Percentiles rank a stretch among this genome's conserved stretches.
These are phyloP conservation scores for Trichomycterus rosablanca DNA, from an alignment of 2,113 vertebrate species.

Conservation along the genomic window DNA sequence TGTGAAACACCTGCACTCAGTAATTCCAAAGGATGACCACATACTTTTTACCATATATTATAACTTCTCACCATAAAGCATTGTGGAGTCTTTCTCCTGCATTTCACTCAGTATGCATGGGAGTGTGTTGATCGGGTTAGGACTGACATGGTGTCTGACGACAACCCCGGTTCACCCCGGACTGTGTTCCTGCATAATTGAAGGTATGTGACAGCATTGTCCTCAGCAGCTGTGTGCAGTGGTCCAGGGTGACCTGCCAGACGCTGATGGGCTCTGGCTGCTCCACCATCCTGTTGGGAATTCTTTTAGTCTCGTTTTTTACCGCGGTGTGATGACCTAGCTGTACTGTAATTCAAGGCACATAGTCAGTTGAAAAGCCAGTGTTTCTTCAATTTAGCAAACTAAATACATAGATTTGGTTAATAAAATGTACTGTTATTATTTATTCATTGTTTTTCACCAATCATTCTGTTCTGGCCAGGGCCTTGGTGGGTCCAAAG, in stretches of 20 bases:
- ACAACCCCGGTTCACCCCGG: slow-evolving; percentile 10
- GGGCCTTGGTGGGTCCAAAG: too few species aligned
- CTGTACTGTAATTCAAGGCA: slow-evolving; percentile 39
- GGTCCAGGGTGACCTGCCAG: slow-evolving; percentile 10
- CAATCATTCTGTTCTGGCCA: too few species aligned
- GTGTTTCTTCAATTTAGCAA: not conserved
- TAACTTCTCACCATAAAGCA: too few species aligned
- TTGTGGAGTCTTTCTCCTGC: not conserved
- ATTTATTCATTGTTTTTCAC: too few species aligned
- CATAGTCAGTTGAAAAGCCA: not conserved
- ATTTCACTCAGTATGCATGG: slow-evolving; percentile 21
- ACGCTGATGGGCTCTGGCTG: slow-evolving; percentile 1
- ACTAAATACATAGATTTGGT: not conserved
- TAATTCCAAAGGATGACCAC: too few species aligned
- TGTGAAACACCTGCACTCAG: too few species aligned
- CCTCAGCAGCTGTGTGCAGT: not conserved
- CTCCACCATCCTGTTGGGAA: too few species aligned
- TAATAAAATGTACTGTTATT: not conserved
- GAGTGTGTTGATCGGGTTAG: not conserved
- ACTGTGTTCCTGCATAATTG: slow-evolving; percentile 28
- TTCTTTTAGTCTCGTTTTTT: slow-evolving; percentile 9
- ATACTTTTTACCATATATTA: too few species aligned
- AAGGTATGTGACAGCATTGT: slow-evolving; percentile 6
- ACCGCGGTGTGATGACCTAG: slow-evolving; percentile 25
- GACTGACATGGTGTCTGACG: slow-evolving; percentile 19